Base-by-base conservation (phyloP, 1,140 invertebrate species). In the Platyscapa corneri region DNA sequence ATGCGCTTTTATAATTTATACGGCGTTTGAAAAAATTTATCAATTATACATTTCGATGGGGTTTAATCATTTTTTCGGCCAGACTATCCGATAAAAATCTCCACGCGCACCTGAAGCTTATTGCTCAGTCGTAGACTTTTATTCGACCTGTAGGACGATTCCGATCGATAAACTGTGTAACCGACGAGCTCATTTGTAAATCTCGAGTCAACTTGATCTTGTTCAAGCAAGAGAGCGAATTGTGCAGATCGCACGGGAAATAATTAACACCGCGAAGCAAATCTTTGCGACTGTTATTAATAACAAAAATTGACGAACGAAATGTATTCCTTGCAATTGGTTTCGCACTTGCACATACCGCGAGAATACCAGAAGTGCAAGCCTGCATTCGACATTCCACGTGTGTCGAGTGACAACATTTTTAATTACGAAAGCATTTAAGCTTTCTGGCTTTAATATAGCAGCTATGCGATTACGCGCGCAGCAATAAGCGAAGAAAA, bases 391-490 rank as follows among this genome's bases (percentile, higher is more conserved):
- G 86, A 87, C 89, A 90, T 91, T 91, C 89, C 86, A 80, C 42
- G 88, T 85, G 86, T 89, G 89, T 53, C 87, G 88, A 89, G 88
- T 84, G 89, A 92, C 92, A 93, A 90, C 89, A 93, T 93, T 93
- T 93, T 93, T 92, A 93, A 93, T 93, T 91, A 92, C 90, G 88
- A 91, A 89, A 91, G 90, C 89, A 92, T 92, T 91, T 91, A 67
- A 85, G 85, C 37, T 12, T 77, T 83, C 30, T 85, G 88, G 89
- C 89, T 92, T 92, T 93, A 93, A 93, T 93, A 93, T 91, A 82
- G 75, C 72, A 92, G 90, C 89, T 91, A 93, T 93, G 92, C 87
- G 91, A 92, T 92, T 92, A 93, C 92, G 91, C 89, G 92, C 91
- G 91, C 89, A 90, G 91, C 92, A 90, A 91, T 80, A 75, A 82